These are phyloP conservation scores for Philonicus albiceps DNA, from an alignment of 2,888 invertebrate genomes.

Conservation along the genomic window DNA sequence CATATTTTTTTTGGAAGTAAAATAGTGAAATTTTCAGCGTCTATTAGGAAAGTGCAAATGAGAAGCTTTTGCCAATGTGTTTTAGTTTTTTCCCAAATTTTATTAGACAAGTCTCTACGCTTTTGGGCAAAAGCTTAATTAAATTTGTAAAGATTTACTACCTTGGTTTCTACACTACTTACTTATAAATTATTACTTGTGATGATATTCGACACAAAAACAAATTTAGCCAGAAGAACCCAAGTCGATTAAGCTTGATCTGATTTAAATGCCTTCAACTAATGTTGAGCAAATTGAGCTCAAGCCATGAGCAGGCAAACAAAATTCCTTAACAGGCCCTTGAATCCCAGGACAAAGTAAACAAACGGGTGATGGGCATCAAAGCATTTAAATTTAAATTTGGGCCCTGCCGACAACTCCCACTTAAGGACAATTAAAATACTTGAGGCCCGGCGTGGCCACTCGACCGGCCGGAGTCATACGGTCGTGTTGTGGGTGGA, in stretches of 20 bases:
- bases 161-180: too few species aligned
- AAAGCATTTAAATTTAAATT: background rate
- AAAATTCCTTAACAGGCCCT: background rate
- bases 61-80: too few species aligned
- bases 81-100: too few species aligned
- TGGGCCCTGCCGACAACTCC: background rate
- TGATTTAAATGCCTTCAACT: background rate
- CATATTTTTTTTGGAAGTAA: too few species aligned
- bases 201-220: background rate
- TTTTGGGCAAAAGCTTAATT: too few species aligned
- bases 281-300: background rate
- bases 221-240: background rate
- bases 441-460: background rate
- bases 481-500: conserved; percentile 25
- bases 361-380: background rate
- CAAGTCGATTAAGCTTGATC: background rate
- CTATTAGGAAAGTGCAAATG: too few species aligned
- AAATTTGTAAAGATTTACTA: too few species aligned
- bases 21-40: too few species aligned
- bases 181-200: too few species aligned
- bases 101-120: too few species aligned
- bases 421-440: conserved; percentile 18
- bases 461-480: background rate
- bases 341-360: background rate
- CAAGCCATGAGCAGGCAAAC: background rate